Conservation (phyloP, 2,888 invertebrate genomes). For the Deladenus siricidicola region DNA sequence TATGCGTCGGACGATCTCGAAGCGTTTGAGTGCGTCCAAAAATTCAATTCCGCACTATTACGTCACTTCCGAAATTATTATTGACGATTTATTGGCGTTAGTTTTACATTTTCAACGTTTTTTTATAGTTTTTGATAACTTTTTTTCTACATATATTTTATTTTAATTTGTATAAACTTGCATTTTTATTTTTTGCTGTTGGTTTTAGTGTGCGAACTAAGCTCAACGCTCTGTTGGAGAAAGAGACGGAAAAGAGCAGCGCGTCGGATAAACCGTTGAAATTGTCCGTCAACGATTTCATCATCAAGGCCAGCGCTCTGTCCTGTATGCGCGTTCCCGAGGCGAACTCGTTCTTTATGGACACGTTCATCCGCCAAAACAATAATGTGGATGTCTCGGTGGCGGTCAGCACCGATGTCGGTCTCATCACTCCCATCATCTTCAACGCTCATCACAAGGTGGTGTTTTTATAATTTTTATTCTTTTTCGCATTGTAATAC, state of each 20-base stretch:
- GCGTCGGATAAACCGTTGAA: slow-evolving; percentile 42
- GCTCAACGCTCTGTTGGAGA: slow-evolving; percentile 52
- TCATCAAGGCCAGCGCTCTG: slow-evolving; percentile 64
- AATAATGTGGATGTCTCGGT: slow-evolving; percentile 80
- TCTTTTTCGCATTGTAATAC: background rate
- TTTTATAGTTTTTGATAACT: too few species aligned
- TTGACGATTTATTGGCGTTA: slow-evolving; percentile 67
- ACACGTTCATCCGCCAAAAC: slow-evolving; percentile 62
- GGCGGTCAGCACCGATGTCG: slow-evolving; percentile 87
- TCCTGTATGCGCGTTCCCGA: slow-evolving; percentile 59
- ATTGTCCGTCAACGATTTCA: slow-evolving; percentile 66
- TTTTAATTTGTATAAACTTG: too few species aligned
- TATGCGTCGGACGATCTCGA: slow-evolving; percentile 64
- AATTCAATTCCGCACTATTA: slow-evolving; percentile 90
- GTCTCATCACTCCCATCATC: slow-evolving; percentile 92
- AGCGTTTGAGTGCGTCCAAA: slow-evolving; percentile 64
- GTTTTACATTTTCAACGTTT: slow-evolving; percentile 25
- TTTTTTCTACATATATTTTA: too few species aligned
- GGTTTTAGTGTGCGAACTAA: slow-evolving; percentile 58
- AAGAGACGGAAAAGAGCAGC: slow-evolving; percentile 29
- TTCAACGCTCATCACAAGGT: slow-evolving; percentile 58
- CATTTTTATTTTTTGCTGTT: slow-evolving; percentile 6
- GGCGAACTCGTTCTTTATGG: slow-evolving; percentile 91
- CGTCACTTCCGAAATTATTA: slow-evolving; percentile 72
- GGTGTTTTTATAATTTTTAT: background rate